A percentile compares a stretch with the other conserved stretches of the same genome.
Evolutionary conservation across 1,140 invertebrate genomes (phyloP).

Genomic region (Drosophila pruinosa): DNA sequence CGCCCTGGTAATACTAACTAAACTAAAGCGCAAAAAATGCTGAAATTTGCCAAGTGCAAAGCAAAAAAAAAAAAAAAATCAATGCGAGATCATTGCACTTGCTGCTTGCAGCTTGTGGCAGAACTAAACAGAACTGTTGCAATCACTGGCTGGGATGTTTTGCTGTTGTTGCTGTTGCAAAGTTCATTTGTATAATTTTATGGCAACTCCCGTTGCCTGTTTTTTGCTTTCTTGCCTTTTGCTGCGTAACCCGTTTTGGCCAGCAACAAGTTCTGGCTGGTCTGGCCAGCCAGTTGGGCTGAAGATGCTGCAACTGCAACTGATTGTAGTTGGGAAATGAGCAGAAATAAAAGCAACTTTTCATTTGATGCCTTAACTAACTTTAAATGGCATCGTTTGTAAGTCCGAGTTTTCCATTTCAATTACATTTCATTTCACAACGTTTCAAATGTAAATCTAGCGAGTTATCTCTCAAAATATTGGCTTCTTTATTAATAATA

Average conservation of each 20-base stretch:
- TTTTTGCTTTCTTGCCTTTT: conserved; percentile 17
- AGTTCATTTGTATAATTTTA: conserved; percentile 26
- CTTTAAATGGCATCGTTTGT: too few species aligned
- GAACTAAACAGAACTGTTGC: background rate
- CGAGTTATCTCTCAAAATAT: background rate
- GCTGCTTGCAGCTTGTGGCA: background rate
- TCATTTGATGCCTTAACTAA: too few species aligned
- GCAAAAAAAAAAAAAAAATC: too few species aligned
- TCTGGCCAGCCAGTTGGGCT: background rate
- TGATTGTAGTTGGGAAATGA: too few species aligned
- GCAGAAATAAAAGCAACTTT: too few species aligned
- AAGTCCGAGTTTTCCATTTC: too few species aligned
- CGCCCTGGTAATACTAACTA: background rate
- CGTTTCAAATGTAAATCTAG: too few species aligned
- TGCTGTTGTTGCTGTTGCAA: conserved; percentile 1
- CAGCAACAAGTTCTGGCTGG: conserved; percentile 7
- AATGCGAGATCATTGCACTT: background rate
- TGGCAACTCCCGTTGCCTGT: conserved; percentile 27
- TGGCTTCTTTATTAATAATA: too few species aligned
- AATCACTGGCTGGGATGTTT: background rate
- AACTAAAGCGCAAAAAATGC: background rate
- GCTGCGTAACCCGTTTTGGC: conserved; percentile 23
- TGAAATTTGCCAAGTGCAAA: background rate
- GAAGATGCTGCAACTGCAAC: background rate
- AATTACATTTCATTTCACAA: too few species aligned